A percentile compares a stretch with the other conserved stretches of the same genome.
These are phyloP conservation scores for Nasua narica DNA, from an alignment of 2,797 vertebrate genomes.

Conservation along the genomic window DNA sequence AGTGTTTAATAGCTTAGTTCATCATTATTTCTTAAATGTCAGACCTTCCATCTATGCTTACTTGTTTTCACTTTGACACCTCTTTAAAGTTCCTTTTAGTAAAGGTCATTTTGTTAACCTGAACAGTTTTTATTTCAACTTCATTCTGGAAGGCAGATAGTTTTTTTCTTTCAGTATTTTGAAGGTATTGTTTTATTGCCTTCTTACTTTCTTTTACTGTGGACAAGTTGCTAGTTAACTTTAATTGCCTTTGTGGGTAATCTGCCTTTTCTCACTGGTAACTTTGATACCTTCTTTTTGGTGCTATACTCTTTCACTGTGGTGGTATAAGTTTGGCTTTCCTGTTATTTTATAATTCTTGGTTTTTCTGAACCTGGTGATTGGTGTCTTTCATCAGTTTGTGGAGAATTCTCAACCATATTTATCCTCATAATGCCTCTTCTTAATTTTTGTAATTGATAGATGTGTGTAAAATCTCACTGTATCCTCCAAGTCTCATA, in stretches of 20 bases:
- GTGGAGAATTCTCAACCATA: not conserved
- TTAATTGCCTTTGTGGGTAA: not conserved
- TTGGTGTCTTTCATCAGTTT: not conserved
- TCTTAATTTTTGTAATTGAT: not conserved
- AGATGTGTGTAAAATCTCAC: not conserved
- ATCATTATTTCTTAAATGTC: not conserved
- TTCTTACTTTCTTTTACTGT: not conserved
- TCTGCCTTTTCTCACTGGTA: not conserved
- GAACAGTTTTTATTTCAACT: not conserved
- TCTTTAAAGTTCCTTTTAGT: not conserved
- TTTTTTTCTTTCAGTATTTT: constrained; percentile 36
- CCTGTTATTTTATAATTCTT: constrained; percentile 1
- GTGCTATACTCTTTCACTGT: not conserved
- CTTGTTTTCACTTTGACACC: not conserved
- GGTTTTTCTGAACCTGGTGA: not conserved
- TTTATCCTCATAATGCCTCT: not conserved
- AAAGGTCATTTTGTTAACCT: constrained; percentile 6
- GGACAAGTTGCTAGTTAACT: constrained; percentile 5
- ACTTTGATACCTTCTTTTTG: not conserved
- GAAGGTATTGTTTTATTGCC: not conserved
- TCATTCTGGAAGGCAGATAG: not conserved
- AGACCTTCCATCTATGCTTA: not conserved
- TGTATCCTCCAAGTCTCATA: not conserved
- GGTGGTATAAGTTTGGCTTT: not conserved
- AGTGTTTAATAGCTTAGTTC: not conserved